A percentile compares a stretch with the other conserved stretches of the same genome.
Conservation (phyloP, 2,888 invertebrate species). For the Cylindroiulus punctatus region DNA sequence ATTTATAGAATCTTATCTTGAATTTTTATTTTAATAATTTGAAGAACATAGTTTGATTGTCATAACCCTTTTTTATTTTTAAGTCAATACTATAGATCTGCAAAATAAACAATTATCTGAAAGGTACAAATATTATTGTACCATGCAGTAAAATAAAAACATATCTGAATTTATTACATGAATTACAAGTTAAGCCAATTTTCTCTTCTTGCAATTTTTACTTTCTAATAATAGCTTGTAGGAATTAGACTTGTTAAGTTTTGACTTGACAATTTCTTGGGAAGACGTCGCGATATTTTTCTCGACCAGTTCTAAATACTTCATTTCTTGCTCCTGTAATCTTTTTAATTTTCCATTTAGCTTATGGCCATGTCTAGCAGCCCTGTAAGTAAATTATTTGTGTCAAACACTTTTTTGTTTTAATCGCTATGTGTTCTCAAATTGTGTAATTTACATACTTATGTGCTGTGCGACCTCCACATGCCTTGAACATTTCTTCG, state of each 20-base stretch:
- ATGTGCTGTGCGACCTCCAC: constrained; percentile 16
- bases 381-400: background rate
- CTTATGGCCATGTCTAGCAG: constrained; percentile 10
- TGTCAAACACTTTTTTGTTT: background rate
- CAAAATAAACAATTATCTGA: too few species aligned
- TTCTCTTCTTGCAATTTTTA: background rate
- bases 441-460: background rate
- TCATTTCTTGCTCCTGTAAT: constrained; percentile 21
- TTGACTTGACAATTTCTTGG: background rate
- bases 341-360: constrained; percentile 43
- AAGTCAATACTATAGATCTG: too few species aligned
- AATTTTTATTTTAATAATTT: background rate
- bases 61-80: background rate
- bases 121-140: too few species aligned
- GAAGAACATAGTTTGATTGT: background rate
- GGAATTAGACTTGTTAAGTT: background rate
- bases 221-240: background rate
- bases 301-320: background rate
- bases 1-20: background rate
- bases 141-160: too few species aligned
- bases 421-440: background rate
- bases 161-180: too few species aligned
- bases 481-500: constrained; percentile 33
- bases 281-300: background rate
- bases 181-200: constrained; percentile 26